phyloP scores from a whole-genome alignment of 2,888 invertebrate genomes.

The Ormyrus pomaceus region DNA sequence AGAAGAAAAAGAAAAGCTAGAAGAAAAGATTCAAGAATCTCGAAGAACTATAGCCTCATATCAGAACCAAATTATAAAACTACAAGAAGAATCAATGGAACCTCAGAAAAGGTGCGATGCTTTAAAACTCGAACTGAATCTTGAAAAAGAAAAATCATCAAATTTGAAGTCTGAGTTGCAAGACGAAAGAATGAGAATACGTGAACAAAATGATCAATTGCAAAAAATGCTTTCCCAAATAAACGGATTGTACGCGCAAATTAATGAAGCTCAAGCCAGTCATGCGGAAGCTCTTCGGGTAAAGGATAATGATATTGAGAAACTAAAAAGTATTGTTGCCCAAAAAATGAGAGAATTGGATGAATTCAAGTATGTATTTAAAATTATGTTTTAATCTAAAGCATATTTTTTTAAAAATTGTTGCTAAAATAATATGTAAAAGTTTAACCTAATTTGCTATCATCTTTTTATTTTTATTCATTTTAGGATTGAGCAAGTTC shows the following conservation, averaged over 20 bases:
- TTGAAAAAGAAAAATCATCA: slow-evolving; percentile 63
- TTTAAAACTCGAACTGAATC: slow-evolving; percentile 66
- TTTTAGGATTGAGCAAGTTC: slow-evolving; percentile 69
- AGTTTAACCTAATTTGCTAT: no score
- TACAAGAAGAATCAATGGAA: slow-evolving; percentile 68
- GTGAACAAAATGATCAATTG: slow-evolving; percentile 65
- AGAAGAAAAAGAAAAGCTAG: slow-evolving; percentile 66
- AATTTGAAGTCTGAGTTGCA: slow-evolving; percentile 66
- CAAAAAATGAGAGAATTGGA: slow-evolving; percentile 67
- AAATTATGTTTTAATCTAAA: slow-evolving; percentile 12
- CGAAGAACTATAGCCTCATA: slow-evolving; percentile 63
- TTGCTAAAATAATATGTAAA: no score
- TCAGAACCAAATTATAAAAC: slow-evolving; percentile 64
- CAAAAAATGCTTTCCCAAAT: slow-evolving; percentile 66
- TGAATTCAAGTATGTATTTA: slow-evolving; percentile 64
- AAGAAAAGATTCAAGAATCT: slow-evolving; percentile 65
- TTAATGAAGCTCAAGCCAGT: slow-evolving; percentile 65
- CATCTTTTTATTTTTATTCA: background rate
- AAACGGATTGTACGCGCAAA: slow-evolving; percentile 63
- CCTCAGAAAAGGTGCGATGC: slow-evolving; percentile 68
- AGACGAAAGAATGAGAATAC: slow-evolving; percentile 64
- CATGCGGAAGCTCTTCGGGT: slow-evolving; percentile 65
- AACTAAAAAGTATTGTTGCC: slow-evolving; percentile 63
- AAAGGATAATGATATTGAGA: slow-evolving; percentile 65
- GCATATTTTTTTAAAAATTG: background rate